Base-by-base conservation (phyloP, 2,888 invertebrate genomes). In the Tachina grossa region DNA sequence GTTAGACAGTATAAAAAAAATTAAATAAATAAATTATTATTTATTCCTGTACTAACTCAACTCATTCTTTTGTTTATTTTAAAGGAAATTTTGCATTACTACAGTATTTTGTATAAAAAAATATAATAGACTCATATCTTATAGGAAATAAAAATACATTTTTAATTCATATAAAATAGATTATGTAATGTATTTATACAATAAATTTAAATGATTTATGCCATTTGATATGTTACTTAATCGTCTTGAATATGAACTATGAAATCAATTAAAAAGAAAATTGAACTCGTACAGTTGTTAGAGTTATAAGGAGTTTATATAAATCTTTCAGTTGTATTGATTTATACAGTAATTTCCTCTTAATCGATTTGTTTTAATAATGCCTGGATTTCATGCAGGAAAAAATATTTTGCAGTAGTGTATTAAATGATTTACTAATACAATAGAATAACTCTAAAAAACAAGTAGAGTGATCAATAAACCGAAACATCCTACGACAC, bases 201-300 rank as follows among this genome's bases (percentile, higher is more conserved):
- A 63, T 55, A 69, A 63, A 63, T 76, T 74, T 53, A 10, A 16
- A 39, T 82, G 61, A 82, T 63, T 82, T 76, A 76, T 76, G n/a
- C n/a, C 41, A 13, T 65, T 53, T 22, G 16, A 49, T 53, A 57
- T 65, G 11, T 59, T 61, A 31, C 31, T 31, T 31, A 49, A 45
- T 71, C 22, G 14, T 43, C 22, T 11, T 16, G 11, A 49, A 19
- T 69, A 16, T 51, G 61, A 45, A 39, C 61, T 31, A 41, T 69
- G 31, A 41, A 39, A 41, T 66, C 47, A 68, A 16, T 41, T 41
- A 11, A 19, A 49, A 11, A 43, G 8, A 11, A 31, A 14, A 39
- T 57, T 57, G 9, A 47, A 10, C 13, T n/a, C n/a, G 9, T 57
- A 10, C 9, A 41, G 51, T 49, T 22, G 14, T 39, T 14, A 1